Conservation (phyloP, 2,113 vertebrate genomes). For the Ceuthmochares aereus region DNA sequence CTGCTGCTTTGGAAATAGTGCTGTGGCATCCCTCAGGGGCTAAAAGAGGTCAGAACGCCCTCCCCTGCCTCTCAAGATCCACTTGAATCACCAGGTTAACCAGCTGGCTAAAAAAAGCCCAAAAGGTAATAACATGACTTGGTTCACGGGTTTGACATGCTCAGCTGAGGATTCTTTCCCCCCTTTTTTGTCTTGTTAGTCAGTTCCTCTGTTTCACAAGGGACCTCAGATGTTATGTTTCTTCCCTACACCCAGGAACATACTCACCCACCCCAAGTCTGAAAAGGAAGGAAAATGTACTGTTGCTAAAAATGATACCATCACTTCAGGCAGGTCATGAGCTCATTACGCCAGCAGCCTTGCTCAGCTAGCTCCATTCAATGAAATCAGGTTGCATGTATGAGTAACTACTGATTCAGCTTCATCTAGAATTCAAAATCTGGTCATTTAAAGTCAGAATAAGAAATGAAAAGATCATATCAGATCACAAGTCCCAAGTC, state of each 20-base stretch:
- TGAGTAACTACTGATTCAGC: constrained; percentile 48
- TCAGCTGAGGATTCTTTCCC: background rate
- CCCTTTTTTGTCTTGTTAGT: background rate
- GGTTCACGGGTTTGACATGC: background rate
- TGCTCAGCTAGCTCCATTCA: constrained; percentile 29
- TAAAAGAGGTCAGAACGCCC: constrained; percentile 5
- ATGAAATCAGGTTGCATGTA: constrained; percentile 35
- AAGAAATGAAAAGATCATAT: constrained; percentile 1
- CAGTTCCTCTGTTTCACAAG: constrained; percentile 9
- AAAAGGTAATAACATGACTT: background rate
- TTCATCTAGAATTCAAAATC: background rate
- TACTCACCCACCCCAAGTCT: background rate
- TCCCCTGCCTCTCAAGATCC: background rate
- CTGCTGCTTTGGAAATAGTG: constrained; percentile 16
- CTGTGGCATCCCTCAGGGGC: background rate
- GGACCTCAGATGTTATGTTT: background rate
- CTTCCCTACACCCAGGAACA: background rate
- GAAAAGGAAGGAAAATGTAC: constrained; percentile 30
- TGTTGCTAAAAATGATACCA: background rate
- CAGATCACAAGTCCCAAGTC: constrained; percentile 11
- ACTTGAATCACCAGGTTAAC: background rate
- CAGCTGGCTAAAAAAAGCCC: background rate
- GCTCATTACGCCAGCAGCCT: background rate
- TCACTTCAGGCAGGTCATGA: constrained; percentile 48
- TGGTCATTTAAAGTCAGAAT: constrained; percentile 18